Evolutionary conservation across 1,140 invertebrate genomes (phyloP), one percentile per base, ranked within the genome.

Genomic region (Samia ricini): DNA sequence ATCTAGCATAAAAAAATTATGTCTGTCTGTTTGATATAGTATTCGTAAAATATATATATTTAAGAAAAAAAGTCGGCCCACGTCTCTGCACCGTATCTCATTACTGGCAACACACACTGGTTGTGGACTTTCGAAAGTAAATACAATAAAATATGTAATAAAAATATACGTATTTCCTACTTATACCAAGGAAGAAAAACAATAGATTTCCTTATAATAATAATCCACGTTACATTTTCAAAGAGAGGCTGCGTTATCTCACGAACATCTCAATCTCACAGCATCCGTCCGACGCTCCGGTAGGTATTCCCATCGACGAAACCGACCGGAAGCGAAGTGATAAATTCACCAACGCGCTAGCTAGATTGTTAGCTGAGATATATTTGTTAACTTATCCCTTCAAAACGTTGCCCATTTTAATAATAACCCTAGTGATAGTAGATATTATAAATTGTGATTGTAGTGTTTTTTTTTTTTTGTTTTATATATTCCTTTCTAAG

Each of bases 231-330:
- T 8, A 42, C n/a, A 42, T 42, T 42, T 4, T 42, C 33, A 42
- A 42, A 42, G 33, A 42, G 10, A 36, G 10, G 12, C 33, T 5
- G 33, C 12, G 33, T 10, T 42, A 42, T 42, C 33, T 42, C 33
- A 42, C 33, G 33, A 1, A 42, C 33, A 42, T 61, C 48, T 20
- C 29, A 49, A 52, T 56, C 52, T 42, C 20, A 12, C 29, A 21
- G 57, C 57, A 4, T 22, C 29, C 12, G 20, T 42, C 36, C 42
- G 5, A 58, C 42, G 23, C 36, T n/a, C n/a, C 36, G 42, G 57
- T 49, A 49, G 57, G n/a, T n/a, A n/a, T n/a, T n/a, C n/a, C 50
- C 36, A 59, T 50, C 22, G 57, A 49, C 56, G 33, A 26, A n/a
- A 24, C 20, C 24, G 42, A 42, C 8, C 18, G 56, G 56, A 42